Evolutionary conservation across 1,140 invertebrate genomes (phyloP), one percentile per base, ranked within the genome.

Genomic region (Bombus confusus): DNA sequence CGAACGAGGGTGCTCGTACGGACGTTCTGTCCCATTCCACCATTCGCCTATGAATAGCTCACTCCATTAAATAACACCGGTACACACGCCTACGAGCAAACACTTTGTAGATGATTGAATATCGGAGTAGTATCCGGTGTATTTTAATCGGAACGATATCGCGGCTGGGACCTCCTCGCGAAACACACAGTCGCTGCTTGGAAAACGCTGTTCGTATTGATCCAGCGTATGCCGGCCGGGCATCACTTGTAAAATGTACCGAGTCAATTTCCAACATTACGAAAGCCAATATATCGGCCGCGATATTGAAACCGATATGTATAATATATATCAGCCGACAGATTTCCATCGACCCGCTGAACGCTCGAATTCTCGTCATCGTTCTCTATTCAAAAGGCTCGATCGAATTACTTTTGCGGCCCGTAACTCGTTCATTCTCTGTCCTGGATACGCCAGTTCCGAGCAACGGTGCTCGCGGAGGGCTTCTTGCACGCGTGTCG

Each of bases 231-330:
- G 52, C 31, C 34, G 18, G 31, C 28, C 34, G 18, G 34, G 75
- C 75, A 87, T 88, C 80, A 87, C 78, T 52, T 83, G 84, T 89
- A 87, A 87, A 89, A 86, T 88, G 87, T 66, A 52, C 62, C 73
- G 77, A 74, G 71, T 74, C 72, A 74, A 80, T 86, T 72, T 52
- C 79, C 47, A 52, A 82, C 72, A 86, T 86, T 41, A 81, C 79
- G 41, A 59, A 57, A 62, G 34, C 47, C 78, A 57, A 68, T 68
- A 80, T 76, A 76, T 76, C 73, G 72, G 59, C 66, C 76, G 47
- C 66, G 76, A 88, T 72, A 88, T 88, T 87, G 86, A 79, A 88
- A 88, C 64, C 75, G 79, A 88, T 85, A 85, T 25, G 10, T 34
- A 1, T 57, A 57, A 22, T 34, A 25, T 37, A 37, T 37, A 57